Evolutionary conservation across 2,113 vertebrate genomes (phyloP).

Genomic region (Tachycineta bicolor): DNA sequence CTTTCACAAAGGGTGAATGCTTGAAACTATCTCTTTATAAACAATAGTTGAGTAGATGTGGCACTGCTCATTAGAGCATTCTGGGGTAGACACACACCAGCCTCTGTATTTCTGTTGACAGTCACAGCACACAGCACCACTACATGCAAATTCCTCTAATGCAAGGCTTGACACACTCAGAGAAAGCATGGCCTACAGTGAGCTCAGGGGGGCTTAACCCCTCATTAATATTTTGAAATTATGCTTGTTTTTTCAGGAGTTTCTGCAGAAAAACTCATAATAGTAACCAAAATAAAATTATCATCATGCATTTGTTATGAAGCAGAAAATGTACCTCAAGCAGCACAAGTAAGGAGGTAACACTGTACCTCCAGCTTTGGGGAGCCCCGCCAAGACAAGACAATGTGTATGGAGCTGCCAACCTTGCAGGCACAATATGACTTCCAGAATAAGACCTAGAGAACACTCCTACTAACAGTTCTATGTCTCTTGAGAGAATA

Average conservation of each 20-base stretch:
- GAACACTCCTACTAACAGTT: background rate
- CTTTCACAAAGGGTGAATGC: background rate
- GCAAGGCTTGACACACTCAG: background rate
- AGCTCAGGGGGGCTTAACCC: background rate
- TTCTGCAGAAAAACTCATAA: background rate
- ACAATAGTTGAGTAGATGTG: background rate
- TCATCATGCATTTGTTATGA: background rate
- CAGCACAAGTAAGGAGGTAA: background rate
- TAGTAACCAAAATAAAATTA: background rate
- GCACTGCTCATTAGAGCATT: background rate
- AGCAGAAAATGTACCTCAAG: background rate
- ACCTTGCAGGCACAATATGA: background rate
- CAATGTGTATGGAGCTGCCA: background rate
- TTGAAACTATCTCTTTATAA: constrained; percentile 13
- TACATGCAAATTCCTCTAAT: constrained; percentile 50
- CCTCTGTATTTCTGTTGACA: background rate
- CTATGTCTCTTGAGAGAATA: background rate
- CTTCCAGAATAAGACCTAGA: background rate
- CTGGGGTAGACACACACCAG: background rate
- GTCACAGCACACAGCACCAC: background rate
- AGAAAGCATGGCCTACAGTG: background rate
- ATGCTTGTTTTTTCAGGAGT: background rate
- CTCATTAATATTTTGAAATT: background rate
- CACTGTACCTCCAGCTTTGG: background rate
- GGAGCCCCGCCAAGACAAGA: background rate